phyloP scores from a whole-genome alignment of 2,797 vertebrate species.

The Neostethus bicornis region DNA sequence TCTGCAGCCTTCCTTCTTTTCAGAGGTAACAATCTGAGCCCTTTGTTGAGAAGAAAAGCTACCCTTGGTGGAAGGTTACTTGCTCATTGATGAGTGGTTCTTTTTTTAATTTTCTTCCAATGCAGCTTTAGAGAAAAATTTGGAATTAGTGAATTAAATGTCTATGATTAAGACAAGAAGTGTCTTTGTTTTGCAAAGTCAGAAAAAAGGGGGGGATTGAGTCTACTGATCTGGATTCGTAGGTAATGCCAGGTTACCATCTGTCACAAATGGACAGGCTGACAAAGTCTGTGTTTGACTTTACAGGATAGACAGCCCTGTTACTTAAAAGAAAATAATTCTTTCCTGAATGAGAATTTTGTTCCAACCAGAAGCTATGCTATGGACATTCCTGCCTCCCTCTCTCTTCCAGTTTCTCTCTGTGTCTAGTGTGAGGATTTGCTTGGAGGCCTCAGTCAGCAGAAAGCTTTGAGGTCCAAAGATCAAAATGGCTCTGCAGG shows the following conservation, averaged over 20 bases:
- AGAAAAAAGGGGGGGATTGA: conserved; percentile 27
- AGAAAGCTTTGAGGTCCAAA: conserved; percentile 55
- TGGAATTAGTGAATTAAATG: conserved; percentile 37
- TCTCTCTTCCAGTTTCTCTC: conserved; percentile 25
- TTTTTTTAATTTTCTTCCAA: conserved; percentile 14
- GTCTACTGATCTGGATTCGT: conserved; percentile 51
- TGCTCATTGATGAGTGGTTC: conserved; percentile 46
- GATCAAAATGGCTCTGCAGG: conserved; percentile 51
- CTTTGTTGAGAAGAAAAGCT: conserved; percentile 65
- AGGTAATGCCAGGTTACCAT: conserved; percentile 77
- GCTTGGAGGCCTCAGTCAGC: conserved; percentile 59
- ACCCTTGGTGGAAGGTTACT: conserved; percentile 71
- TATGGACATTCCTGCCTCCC: conserved; percentile 30
- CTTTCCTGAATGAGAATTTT: conserved; percentile 49
- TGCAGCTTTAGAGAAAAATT: conserved; percentile 39
- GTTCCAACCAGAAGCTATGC: conserved; percentile 32
- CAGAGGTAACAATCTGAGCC: conserved; percentile 59
- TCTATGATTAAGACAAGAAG: conserved; percentile 52
- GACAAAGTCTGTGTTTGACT: conserved; percentile 64
- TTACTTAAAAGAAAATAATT: conserved; percentile 63
- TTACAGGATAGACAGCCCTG: conserved; percentile 63
- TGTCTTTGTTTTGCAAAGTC: conserved; percentile 40
- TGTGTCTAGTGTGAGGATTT: conserved; percentile 52
- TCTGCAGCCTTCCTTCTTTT: conserved; percentile 50
- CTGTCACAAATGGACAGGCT: conserved; percentile 62